Base-by-base conservation (phyloP, 2,113 vertebrate genomes). In the Chaetodon trifascialis region DNA sequence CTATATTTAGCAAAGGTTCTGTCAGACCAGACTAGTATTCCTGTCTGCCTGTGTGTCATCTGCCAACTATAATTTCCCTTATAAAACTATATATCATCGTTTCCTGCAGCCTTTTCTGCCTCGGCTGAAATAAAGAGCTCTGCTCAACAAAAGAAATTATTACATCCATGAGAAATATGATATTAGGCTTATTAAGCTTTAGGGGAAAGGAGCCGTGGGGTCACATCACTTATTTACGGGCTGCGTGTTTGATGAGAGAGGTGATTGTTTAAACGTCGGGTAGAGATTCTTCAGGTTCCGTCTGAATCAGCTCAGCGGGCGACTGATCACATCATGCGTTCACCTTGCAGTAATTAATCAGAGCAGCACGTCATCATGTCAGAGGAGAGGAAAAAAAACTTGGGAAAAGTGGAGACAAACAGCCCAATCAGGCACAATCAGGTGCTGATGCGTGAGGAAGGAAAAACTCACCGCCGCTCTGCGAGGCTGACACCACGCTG, bases 301-400 rank as follows among this genome's bases (percentile, higher is more conserved):
- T 56, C 51, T 52, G n/a, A 42, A 42, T 66, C 34, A 25, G 62
- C 44, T 44, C 44, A 16, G 51, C 58, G 1, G 38, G n/a, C 36
- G 68, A 72, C 36, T 68, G 54, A 72, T 73, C 30, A 15, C 58
- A 34, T 71, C 25, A 56, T 17, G 7, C 3, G 19, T 38, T 65
- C 40, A 65, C 9, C 42, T 34, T 47, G 46, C 38, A 36, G 38
- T 47, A n/a, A 73, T 80, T 65, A 80, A 73, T 34, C 60, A 23
- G 40, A 55, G 49, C 49, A 56, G 51, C 23, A 2, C 11, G 8
- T 63, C 67, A 11, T 9, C 16, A 16, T n/a, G 47, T 54, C 47
- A 64, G 47, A 62, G 58, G 56, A 10, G 6, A 16, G 25, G n/a
- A n/a, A 9, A 23, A 11, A 62, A 44, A 64, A 62, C 38, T 11